Percentiles rank a stretch among this genome's conserved stretches.
These are phyloP conservation scores for Pyrgilauda ruficollis DNA, from an alignment of 2,113 vertebrate genomes.

Conservation along the genomic window DNA sequence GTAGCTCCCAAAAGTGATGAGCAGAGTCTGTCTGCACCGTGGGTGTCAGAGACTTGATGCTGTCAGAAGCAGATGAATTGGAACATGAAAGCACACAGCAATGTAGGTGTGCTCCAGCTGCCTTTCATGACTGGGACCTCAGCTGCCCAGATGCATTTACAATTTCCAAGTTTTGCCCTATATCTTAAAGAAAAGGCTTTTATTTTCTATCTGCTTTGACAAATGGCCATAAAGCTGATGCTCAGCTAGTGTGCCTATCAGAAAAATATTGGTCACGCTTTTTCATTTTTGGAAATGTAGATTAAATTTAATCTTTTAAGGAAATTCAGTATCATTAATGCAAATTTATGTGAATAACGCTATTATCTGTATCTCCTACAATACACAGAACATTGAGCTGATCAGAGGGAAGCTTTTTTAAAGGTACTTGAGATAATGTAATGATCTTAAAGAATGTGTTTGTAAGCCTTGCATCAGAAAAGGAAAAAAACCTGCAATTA, in stretches of 20 bases:
- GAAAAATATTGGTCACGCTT: neutral
- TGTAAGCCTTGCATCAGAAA: neutral
- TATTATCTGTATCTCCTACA: neutral
- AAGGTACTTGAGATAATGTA: neutral
- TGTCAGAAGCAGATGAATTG: neutral
- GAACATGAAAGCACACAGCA: neutral
- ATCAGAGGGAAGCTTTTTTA: conserved; percentile 3
- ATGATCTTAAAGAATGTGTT: conserved; percentile 20
- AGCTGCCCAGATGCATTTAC: neutral
- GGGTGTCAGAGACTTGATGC: neutral
- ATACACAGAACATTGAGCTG: neutral
- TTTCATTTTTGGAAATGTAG: neutral
- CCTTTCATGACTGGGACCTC: neutral
- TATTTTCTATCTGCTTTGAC: neutral
- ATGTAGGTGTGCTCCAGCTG: neutral
- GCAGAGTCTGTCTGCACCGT: neutral
- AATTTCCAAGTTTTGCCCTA: neutral
- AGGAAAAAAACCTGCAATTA: conserved; percentile 4
- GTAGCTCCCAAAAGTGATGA: neutral
- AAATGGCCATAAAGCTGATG: neutral
- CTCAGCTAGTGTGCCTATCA: neutral
- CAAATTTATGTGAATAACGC: conserved; percentile 35
- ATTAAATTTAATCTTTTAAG: neutral
- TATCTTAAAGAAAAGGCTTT: neutral
- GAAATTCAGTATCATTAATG: conserved; percentile 14